Conservation (phyloP, 2,113 vertebrate genomes). For the Noturus placidus region DNA sequence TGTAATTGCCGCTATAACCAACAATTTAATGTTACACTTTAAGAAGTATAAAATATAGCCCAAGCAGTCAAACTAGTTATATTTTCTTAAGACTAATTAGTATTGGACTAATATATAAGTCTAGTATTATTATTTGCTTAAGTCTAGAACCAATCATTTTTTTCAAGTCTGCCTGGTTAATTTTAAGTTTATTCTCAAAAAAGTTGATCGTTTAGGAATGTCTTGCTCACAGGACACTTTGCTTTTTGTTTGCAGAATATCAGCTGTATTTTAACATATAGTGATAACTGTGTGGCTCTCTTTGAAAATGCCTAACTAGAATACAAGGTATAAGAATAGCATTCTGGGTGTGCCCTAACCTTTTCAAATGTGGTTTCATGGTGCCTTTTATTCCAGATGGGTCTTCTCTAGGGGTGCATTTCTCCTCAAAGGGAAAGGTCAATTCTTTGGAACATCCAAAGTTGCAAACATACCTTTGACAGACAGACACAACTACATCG, state of each 20-base stretch:
- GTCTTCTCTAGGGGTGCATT: constrained; percentile 36
- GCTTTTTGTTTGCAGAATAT: background rate
- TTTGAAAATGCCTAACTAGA: background rate
- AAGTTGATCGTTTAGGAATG: background rate
- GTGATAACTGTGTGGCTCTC: background rate
- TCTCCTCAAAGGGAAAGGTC: constrained; percentile 49
- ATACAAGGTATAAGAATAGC: constrained; percentile 29
- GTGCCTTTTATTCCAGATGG: constrained; percentile 43
- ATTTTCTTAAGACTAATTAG: too few species aligned
- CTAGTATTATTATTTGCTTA: background rate
- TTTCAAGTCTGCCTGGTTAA: background rate
- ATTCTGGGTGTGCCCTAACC: constrained; percentile 46
- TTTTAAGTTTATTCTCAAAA: background rate
- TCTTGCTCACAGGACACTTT: background rate
- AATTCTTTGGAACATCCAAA: constrained; percentile 43
- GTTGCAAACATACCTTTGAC: background rate
- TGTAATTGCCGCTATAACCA: background rate
- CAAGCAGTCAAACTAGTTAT: too few species aligned
- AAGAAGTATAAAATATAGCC: background rate
- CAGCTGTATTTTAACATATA: constrained; percentile 2
- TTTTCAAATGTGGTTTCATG: constrained; percentile 48
- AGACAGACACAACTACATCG: background rate
- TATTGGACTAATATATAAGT: background rate
- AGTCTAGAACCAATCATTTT: too few species aligned
- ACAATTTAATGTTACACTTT: background rate